Percentiles rank a stretch among this genome's conserved stretches.
These are phyloP conservation scores for Macrosteles quadrilineatus DNA, from an alignment of 1,140 invertebrate species.

Conservation along the genomic window DNA sequence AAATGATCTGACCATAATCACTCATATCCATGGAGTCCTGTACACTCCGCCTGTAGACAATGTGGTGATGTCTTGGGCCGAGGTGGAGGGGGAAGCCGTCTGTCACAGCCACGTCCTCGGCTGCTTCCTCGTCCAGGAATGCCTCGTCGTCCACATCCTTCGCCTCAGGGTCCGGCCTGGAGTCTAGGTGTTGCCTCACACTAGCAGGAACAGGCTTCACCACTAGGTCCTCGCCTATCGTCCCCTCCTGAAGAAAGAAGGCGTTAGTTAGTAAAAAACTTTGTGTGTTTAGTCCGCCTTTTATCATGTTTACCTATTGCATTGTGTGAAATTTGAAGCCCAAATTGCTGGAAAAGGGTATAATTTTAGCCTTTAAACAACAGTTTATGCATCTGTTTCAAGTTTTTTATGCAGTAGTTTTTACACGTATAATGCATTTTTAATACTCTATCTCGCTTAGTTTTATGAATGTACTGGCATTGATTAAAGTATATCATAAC, in stretches of 20 bases:
- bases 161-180: conserved; percentile 45
- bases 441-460: no score
- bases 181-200: conserved; percentile 51
- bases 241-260: conserved; percentile 75
- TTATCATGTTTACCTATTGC: neutral
- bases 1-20: conserved; percentile 76
- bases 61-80: conserved; percentile 51
- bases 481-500: no score
- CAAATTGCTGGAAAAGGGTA: no score
- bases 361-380: no score
- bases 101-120: conserved; percentile 49
- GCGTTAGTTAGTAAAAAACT: no score
- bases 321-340: no score
- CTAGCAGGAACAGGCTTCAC: conserved; percentile 79
- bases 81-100: conserved; percentile 54
- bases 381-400: no score
- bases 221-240: conserved; percentile 83
- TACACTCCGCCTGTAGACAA: conserved; percentile 62
- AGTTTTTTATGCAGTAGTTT: no score
- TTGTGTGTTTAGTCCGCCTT: conserved; percentile 18
- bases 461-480: no score
- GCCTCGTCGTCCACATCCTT: conserved; percentile 72
- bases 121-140: conserved; percentile 64
- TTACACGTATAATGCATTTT: no score
- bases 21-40: conserved; percentile 55